Base-by-base conservation (phyloP, 2,888 invertebrate species). In the Polydrusus tereticollis region DNA sequence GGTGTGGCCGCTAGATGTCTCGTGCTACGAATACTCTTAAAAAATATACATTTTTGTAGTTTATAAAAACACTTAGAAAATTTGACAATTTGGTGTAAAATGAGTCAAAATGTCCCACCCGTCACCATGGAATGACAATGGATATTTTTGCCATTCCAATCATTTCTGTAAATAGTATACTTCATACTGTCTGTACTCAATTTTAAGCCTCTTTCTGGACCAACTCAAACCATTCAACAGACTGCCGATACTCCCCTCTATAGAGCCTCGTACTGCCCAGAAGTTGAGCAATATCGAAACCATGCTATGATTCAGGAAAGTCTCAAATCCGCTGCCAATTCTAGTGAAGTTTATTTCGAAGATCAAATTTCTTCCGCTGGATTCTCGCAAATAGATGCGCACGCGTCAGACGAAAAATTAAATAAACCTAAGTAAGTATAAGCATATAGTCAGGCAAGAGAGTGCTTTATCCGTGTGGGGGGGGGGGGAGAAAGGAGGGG, bases 221-320 rank as follows among this genome's bases (percentile, higher is more conserved):
- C 83, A 65, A 79, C 80, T 26, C 88, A 89, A 87, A 87, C 87
- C 77, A 75, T 78, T 47, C 87, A 87, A 75, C 74, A 78, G 64
- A 69, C 77, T 47, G 82, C 84, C n/a, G 87, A 88, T 68, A 6
- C 14, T 12, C 83, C 87, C 74, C 86, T 88, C 75, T 90, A 88
- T 81, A 86, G 89, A 79, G 87, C 88, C 4, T 85, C 86, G 43
- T 88, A 86, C 78, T 89, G 88, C 84, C 86, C 87, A 29, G 86
- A 87, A 43, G 87, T 88, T 78, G 87, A 89, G 80, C 82, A 82
- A 73, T 88, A 87, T 59, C 55, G 68, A 23, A 72, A 72, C 10
- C 60, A 60, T 20, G 20, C 38, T 29, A 36, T 41, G 2, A 41
- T 12, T 6, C 60, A 60, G 47, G 72, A 67, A 29, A 6, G 26